Percentiles rank a stretch among this genome's conserved stretches.
Conservation (phyloP, 1,140 invertebrate species). For the Colletes latitarsis region DNA sequence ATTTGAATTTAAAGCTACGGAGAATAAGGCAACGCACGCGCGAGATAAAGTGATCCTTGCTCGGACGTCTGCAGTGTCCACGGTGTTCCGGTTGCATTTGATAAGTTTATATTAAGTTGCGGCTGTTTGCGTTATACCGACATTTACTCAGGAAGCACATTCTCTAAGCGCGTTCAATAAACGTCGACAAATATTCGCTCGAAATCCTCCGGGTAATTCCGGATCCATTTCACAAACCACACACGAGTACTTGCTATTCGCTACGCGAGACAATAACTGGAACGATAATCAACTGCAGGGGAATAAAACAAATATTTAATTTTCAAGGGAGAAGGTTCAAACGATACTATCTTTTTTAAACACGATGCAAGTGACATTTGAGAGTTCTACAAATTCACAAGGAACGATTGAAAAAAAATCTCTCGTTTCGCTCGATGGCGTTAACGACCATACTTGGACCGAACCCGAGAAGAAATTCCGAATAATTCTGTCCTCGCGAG, state of each 20-base stretch:
- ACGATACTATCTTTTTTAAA: too few species aligned
- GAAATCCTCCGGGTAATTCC: conserved; percentile 24
- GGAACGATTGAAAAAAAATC: too few species aligned
- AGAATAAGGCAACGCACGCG: background rate
- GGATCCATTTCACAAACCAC: conserved; percentile 3
- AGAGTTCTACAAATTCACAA: too few species aligned
- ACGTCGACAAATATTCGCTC: conserved; percentile 25
- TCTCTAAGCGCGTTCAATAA: conserved; percentile 18
- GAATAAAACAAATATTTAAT: background rate
- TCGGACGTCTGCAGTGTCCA: background rate
- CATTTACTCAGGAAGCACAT: conserved; percentile 2
- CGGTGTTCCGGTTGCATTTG: background rate
- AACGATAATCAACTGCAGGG: background rate
- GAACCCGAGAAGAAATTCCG: too few species aligned
- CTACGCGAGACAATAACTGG: background rate
- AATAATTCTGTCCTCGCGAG: background rate
- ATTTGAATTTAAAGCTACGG: conserved; percentile 1
- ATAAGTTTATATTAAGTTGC: conserved; percentile 16
- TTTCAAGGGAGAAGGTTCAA: too few species aligned
- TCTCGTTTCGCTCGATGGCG: too few species aligned
- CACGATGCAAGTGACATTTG: too few species aligned
- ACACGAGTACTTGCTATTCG: background rate
- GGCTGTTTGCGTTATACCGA: conserved; percentile 1
- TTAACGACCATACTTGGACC: too few species aligned
- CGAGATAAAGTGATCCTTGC: background rate